Evolutionary conservation across 1,140 invertebrate species (phyloP), one percentile per base, ranked within the genome.

Genomic region (Hypsibius dujardini): DNA sequence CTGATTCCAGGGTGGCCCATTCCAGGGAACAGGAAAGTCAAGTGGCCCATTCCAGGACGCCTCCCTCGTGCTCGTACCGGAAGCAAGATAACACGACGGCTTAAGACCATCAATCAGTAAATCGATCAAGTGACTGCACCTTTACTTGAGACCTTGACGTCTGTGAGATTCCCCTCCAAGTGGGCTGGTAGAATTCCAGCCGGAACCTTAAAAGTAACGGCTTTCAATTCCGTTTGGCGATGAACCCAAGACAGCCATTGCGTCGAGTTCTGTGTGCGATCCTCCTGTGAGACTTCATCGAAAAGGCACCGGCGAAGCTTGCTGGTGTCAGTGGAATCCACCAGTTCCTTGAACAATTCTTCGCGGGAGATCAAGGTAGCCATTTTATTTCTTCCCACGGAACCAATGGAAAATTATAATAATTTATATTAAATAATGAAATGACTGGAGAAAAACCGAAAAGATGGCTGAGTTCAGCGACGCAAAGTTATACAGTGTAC

Each of bases 291-390:
- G 12, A 45, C n/a, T 56, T 56, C 50, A 12, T 56, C 50, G 7
- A 56, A n/a, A 7, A 56, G 50, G n/a, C n/a, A 56, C 50, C 7
- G 7, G 7, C n/a, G 7, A 7, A 56, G 50, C 50, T n/a, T 7
- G 50, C n/a, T n/a, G 7, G n/a, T n/a, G n/a, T 12, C 7, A 7
- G 7, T 7, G n/a, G 50, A n/a, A 7, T 56, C 7, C 7, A 56
- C n/a, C 50, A 56, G n/a, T n/a, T 56, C n/a, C n/a, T 56, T n/a
- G n/a, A 56, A 56, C 50, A 56, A 56, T n/a, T 56, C 50, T 56
- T 56, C 50, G 7, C n/a, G 7, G n/a, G 50, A 56, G n/a, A 56
- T n/a, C 50, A 56, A n/a, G n/a, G 7, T 7, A 56, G 50, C 50
- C 50, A 56, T 56, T 7, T 28, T 28, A 28, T 28, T 28, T 28